Conservation (phyloP, 2,888 invertebrate genomes). For the Erebia aethiops region DNA sequence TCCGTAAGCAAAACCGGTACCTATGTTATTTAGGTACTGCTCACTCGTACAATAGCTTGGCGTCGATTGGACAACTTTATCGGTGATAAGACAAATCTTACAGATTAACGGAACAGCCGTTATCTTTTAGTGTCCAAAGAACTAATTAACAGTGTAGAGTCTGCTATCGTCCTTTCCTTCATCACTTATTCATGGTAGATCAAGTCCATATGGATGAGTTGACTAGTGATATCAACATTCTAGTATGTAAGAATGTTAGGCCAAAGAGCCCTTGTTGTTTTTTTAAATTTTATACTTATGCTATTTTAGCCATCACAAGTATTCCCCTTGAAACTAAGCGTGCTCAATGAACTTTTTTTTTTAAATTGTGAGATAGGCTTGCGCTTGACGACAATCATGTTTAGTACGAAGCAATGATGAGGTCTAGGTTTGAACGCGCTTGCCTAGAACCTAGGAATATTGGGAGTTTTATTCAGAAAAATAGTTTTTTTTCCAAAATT, state of each 20-base stretch:
- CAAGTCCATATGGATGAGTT: background rate
- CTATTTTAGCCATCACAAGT: too few species aligned
- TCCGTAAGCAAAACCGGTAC: background rate
- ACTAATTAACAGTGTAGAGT: slow-evolving; percentile 1
- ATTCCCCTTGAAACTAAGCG: too few species aligned
- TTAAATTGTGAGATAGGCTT: too few species aligned
- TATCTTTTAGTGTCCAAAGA: slow-evolving; percentile 2
- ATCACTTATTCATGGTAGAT: background rate
- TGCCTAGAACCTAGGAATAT: too few species aligned
- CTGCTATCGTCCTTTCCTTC: background rate
- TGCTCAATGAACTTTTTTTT: too few species aligned
- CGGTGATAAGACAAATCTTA: slow-evolving; percentile 7
- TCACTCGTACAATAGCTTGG: background rate
- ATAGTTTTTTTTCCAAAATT: too few species aligned
- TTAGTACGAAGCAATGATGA: too few species aligned
- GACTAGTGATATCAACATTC: background rate
- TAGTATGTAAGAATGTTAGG: background rate
- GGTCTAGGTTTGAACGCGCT: too few species aligned
- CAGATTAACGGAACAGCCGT: slow-evolving; percentile 4
- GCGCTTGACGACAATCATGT: too few species aligned
- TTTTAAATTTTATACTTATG: background rate
- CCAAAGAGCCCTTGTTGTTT: background rate
- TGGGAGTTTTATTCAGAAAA: too few species aligned
- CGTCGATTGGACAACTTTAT: slow-evolving; percentile 16
- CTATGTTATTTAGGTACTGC: background rate